Conservation (phyloP, 2,113 vertebrate genomes). For the Myrmecophaga tridactyla region DNA sequence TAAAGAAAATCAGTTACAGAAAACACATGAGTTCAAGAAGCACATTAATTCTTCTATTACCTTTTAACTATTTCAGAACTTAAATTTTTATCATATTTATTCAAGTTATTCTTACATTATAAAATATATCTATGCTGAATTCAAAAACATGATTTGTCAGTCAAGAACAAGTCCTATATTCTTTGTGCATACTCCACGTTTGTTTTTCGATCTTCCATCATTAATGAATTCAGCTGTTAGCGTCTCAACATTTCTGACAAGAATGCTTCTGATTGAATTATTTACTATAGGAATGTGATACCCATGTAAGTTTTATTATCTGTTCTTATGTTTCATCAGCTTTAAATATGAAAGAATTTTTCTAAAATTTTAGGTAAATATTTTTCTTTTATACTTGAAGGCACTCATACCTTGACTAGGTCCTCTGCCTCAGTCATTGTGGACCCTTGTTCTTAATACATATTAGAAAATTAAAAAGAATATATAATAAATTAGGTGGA, state of each 20-base stretch:
- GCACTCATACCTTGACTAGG: neutral
- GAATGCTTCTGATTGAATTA: slow-evolving; percentile 19
- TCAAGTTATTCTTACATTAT: neutral
- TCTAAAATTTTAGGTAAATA: slow-evolving; percentile 21
- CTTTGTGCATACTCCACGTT: slow-evolving; percentile 31
- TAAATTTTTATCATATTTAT: neutral
- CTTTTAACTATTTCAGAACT: neutral
- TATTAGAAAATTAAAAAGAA: slow-evolving; percentile 23
- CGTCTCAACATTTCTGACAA: neutral
- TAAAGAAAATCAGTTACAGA: slow-evolving; percentile 54
- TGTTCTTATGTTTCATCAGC: neutral
- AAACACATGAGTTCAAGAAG: slow-evolving; percentile 45
- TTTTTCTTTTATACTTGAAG: slow-evolving; percentile 18
- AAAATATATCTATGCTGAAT: neutral
- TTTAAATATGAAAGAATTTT: neutral
- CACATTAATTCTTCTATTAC: slow-evolving; percentile 19
- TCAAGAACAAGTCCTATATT: neutral
- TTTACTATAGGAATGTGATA: slow-evolving; percentile 48
- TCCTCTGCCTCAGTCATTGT: neutral
- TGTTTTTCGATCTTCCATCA: slow-evolving; percentile 55
- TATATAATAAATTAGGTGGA: neutral
- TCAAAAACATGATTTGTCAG: neutral
- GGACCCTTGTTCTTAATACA: neutral
- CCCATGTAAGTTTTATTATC: neutral
- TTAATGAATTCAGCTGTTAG: slow-evolving; percentile 56